Base-by-base conservation (phyloP, 2,888 invertebrate species). In the Germaria angustata region DNA sequence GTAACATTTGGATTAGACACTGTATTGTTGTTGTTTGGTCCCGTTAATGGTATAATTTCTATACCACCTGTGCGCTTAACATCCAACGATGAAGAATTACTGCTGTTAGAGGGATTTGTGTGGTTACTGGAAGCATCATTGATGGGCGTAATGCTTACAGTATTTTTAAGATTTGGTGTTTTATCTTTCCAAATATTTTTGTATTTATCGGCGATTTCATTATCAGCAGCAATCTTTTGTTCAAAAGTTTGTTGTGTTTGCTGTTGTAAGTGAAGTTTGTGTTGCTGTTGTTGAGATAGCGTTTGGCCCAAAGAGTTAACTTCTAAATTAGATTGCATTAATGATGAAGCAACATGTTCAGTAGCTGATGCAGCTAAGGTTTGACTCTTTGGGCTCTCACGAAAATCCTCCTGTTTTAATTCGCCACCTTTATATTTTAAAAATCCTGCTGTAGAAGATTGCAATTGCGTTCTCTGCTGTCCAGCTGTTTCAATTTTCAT, bases 31-130 rank as follows among this genome's bases (percentile, higher is more conserved):
- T 51, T 84, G 15, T 71, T 46, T 59, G 87, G 87, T 11, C 95
- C 92, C 2, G 94, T 92, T 80, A 96, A 93, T 0, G 97, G 96
- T 86, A 97, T 96, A 61, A 97, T 96, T 91, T 97, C 97, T 82
- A 97, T 96, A 22, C 90, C 86, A 2, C 89, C 89, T 0, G 88
- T 85, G 3, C 89, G 89, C 69, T 88, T 89, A 6, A 89, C 87
- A 34, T 89, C 90, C 9, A 87, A 73, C 1, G 39, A 24, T 15
- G 80, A 11, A 1, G 69, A 15, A 13, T 2, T 24, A 41, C 4
- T 66, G 20, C 20, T 55, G 7, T 32, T 78, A 20, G 51, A 13
- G 6, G 61, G 13, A 32, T 49, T 51, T n/a, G 51, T 22, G 72
- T 49, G 15, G 69, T 8, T 61, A 34, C 85, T 85, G 0, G 81